Conservation (phyloP, 2,888 invertebrate species). For the Coleophora flavipennella region DNA sequence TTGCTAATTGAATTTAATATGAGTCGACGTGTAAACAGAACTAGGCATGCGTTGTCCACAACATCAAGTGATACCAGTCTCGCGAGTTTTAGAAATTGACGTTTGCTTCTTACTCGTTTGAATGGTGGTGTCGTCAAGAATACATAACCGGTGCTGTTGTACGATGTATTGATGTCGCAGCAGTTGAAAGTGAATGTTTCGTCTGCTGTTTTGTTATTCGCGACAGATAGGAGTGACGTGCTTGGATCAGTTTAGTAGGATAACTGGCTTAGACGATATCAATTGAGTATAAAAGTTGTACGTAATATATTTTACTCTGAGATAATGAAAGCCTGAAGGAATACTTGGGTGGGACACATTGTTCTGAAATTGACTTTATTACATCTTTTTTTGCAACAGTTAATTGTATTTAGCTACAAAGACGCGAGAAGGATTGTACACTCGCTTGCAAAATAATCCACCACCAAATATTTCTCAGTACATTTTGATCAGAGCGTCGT, state of each 20-base stretch:
- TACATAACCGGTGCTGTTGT: conserved; percentile 23
- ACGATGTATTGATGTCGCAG: conserved; percentile 37
- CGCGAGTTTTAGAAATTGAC: conserved; percentile 25
- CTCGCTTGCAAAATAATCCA: too few species aligned
- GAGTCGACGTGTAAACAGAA: conserved; percentile 1
- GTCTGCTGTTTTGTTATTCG: conserved; percentile 57
- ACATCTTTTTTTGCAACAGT: too few species aligned
- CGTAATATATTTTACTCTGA: too few species aligned
- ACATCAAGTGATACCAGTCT: conserved; percentile 23
- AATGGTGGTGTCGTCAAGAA: conserved; percentile 16
- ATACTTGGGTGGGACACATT: too few species aligned
- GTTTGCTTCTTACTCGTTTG: conserved; percentile 27
- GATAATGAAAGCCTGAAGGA: too few species aligned
- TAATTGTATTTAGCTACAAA: too few species aligned
- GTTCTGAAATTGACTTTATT: too few species aligned
- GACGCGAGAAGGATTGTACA: too few species aligned
- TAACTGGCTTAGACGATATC: background rate
- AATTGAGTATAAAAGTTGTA: too few species aligned
- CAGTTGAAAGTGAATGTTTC: conserved; percentile 65
- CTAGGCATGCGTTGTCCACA: background rate
- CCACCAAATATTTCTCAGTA: too few species aligned
- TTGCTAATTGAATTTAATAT: conserved; percentile 9
- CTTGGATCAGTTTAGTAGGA: too few species aligned
- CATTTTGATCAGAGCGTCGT: too few species aligned
- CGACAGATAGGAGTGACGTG: conserved; percentile 45